Evolutionary conservation across 92 coral and sea anemone genomes (phyloP).

Genomic region (Meandrina meandrites): DNA sequence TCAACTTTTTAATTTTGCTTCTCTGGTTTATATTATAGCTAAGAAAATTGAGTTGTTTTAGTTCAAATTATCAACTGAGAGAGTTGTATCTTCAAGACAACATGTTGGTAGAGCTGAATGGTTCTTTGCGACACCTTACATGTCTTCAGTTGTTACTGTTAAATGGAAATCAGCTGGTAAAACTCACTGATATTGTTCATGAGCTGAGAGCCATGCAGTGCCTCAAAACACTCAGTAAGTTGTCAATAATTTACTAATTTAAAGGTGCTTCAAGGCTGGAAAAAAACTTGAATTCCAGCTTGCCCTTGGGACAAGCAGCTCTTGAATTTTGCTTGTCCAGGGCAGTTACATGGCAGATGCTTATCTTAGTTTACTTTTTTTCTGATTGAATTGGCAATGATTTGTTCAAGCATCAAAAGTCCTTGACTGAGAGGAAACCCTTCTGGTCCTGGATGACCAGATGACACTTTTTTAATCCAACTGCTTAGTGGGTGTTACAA

Average conservation of each 20-base stretch:
- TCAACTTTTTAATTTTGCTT: not conserved
- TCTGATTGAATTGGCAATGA: too few species aligned
- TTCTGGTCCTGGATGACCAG: too few species aligned
- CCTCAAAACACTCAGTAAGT: conserved; percentile 85
- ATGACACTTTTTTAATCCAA: too few species aligned
- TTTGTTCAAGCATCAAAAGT: too few species aligned
- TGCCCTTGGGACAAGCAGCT: too few species aligned
- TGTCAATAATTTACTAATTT: not conserved
- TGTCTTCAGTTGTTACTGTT: conserved; percentile 87
- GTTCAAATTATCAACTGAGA: conserved; percentile 73
- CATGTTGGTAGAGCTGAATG: conserved; percentile 82
- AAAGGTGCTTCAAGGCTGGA: too few species aligned
- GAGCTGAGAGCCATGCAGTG: conserved; percentile 93
- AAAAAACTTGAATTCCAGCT: too few species aligned
- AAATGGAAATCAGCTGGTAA: conserved; percentile 92
- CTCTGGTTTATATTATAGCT: conserved; percentile 50
- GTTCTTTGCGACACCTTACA: conserved; percentile 78
- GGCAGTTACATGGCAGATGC: too few species aligned
- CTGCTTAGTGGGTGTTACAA: too few species aligned
- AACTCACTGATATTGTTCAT: conserved; percentile 91
- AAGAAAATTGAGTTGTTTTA: conserved; percentile 78
- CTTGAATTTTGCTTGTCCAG: too few species aligned
- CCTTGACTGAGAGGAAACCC: too few species aligned
- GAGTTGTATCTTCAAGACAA: conserved; percentile 92
- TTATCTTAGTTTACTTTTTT: too few species aligned